Evolutionary conservation across 2,113 vertebrate genomes (phyloP), one percentile per base, ranked within the genome.

Genomic region (Turdus rufiventris): DNA sequence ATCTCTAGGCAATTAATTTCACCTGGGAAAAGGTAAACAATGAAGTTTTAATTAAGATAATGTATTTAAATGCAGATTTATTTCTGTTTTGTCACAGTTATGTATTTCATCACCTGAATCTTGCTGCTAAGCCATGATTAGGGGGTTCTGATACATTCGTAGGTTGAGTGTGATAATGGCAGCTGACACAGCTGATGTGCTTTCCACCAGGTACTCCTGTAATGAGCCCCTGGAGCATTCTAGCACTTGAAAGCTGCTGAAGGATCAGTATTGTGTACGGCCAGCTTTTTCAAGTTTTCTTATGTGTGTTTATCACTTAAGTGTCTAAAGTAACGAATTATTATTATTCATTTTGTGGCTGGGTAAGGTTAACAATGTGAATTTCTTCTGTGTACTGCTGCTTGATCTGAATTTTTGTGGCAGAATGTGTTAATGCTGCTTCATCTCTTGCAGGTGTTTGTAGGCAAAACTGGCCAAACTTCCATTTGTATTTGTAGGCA

Each of bases 251-350:
- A 18, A 60, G 34, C 34, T 65, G 24, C 25, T 76, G 72, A 51
- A 43, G 24, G 18, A 23, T 40, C 5, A 25, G 6, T 58, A 1
- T 38, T 36, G 29, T 12, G 4, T 18, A 7, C 18, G 20, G 18
- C 5, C 7, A 63, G 8, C 10, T 56, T 60, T 63, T 88, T 2
- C 2, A 43, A 58, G 7, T 53, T 51, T 63, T 47, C 4, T 18
- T 21, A 10, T 17, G 3, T 18, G 0, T 34, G 2, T 12, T 70
- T 66, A 3, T 3, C 6, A 6, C 9, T 33, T 58, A 6, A 56
- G 9, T 2, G 2, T n/a, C 16, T 3, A 4, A 40, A 72, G 15
- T 12, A 36, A 4, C 0, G 0, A 60, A 62, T 19, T 7, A 13
- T 23, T 56, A 5, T 40, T 38, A 0, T 60, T 88, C 9, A 2